A percentile compares a stretch with the other conserved stretches of the same genome.
Conservation (phyloP, 30 jellyfish, hydroid and myxozoan genomes). For the Turritopsis rubra region DNA sequence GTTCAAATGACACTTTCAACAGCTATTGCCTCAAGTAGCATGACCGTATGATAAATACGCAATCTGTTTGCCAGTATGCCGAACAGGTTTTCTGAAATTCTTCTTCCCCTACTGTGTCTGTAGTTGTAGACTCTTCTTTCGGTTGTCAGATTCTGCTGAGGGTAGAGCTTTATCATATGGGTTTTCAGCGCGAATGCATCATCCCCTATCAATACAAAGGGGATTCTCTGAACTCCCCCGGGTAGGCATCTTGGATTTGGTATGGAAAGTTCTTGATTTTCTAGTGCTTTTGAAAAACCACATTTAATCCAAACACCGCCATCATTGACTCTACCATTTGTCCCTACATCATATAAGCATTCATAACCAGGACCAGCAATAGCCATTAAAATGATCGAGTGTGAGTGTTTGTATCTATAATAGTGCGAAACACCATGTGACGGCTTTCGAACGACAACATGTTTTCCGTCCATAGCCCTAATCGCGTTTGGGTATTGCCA, state of each 20-base stretch:
- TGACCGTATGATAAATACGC: not conserved
- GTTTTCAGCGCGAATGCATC: too few relatives aligned
- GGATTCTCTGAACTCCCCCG: too few relatives aligned
- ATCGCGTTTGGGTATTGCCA: not conserved
- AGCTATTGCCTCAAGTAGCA: too few relatives aligned
- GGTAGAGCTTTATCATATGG: too few relatives aligned
- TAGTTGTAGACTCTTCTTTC: not conserved
- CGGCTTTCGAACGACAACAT: too few relatives aligned
- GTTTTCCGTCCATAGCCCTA: not conserved
- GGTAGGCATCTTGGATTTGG: too few relatives aligned
- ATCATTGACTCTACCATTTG: too few relatives aligned
- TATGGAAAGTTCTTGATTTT: too few relatives aligned
- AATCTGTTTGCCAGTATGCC: not conserved
- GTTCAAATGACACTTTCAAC: not conserved
- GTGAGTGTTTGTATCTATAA: not conserved
- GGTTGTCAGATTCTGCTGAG: not conserved
- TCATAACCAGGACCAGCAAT: not conserved
- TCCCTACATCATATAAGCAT: not conserved
- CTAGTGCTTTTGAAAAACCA: not conserved
- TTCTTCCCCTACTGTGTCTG: too few relatives aligned
- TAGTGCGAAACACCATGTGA: not conserved
- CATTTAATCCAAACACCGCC: not conserved
- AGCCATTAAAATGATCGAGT: too few relatives aligned
- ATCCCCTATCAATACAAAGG: too few relatives aligned
- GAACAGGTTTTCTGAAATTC: not conserved